These are phyloP conservation scores for Thalassoma bifasciatum DNA, from an alignment of 2,113 vertebrate genomes.

Conservation along the genomic window DNA sequence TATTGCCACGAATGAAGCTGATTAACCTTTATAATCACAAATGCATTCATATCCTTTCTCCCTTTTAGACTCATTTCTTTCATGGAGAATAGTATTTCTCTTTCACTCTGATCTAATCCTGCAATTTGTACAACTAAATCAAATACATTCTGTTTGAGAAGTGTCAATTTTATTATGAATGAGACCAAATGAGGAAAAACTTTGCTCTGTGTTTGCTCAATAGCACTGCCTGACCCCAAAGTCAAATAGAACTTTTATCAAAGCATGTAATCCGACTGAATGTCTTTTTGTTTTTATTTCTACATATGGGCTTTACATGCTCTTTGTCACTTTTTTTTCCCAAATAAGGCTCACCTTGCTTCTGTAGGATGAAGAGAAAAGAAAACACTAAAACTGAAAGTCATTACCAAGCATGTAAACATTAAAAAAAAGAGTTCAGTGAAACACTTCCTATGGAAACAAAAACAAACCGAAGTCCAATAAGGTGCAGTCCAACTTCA, in stretches of 20 bases:
- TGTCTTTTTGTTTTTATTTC: constrained; percentile 65
- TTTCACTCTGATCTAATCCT: constrained; percentile 25
- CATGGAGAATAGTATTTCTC: constrained; percentile 56
- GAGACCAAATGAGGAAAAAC: background rate
- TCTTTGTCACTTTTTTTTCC: constrained; percentile 44
- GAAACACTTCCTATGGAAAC: background rate
- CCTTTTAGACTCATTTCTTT: constrained; percentile 15
- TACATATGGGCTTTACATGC: constrained; percentile 63
- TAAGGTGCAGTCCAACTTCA: constrained; percentile 15
- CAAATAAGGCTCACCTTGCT: constrained; percentile 52
- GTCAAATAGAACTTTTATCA: constrained; percentile 84
- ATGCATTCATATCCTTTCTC: constrained; percentile 8
- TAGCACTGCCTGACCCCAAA: constrained; percentile 87
- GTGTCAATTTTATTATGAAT: constrained; percentile 58
- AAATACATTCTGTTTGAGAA: constrained; percentile 57
- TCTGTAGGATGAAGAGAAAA: constrained; percentile 23
- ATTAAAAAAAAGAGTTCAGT: background rate
- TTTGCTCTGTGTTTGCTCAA: constrained; percentile 28
- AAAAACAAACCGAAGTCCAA: too few relatives aligned
- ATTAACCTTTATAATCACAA: constrained; percentile 29
- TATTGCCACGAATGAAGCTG: constrained; percentile 41
- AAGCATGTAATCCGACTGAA: constrained; percentile 66
- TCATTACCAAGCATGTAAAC: constrained; percentile 8
- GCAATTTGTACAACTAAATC: constrained; percentile 64
- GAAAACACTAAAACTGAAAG: constrained; percentile 13